These are phyloP conservation scores for Alitta virens DNA, from an alignment of 2,888 invertebrate species.

Conservation along the genomic window DNA sequence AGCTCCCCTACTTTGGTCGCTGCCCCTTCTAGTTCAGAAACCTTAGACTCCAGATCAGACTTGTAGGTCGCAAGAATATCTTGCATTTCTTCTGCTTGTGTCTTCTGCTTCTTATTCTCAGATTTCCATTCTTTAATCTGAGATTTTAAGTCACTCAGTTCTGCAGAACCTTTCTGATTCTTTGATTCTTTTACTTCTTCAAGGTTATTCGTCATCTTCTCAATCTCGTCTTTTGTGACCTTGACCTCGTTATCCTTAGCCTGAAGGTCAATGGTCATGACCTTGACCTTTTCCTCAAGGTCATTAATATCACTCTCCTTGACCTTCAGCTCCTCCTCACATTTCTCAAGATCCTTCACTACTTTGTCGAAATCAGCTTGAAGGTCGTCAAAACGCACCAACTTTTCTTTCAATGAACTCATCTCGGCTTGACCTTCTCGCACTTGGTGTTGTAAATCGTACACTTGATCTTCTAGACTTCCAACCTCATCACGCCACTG, in stretches of 20 bases:
- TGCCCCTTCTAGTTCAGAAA: too few species aligned
- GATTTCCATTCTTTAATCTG: too few species aligned
- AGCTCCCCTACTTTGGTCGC: too few species aligned
- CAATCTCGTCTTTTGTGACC: not conserved
- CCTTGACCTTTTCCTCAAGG: not conserved
- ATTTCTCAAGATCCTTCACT: not conserved
- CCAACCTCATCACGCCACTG: conserved; percentile 2
- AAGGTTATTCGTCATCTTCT: not conserved
- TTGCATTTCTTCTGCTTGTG: too few species aligned
- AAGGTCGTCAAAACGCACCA: not conserved
- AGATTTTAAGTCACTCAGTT: too few species aligned
- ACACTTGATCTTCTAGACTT: conserved; percentile 16
- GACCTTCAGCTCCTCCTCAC: not conserved
- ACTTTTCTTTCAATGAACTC: conserved; percentile 16
- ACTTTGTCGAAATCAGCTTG: not conserved
- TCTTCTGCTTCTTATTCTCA: too few species aligned
- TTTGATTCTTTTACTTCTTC: not conserved
- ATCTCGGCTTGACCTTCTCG: conserved; percentile 17
- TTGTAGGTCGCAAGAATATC: too few species aligned
- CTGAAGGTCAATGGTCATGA: not conserved
- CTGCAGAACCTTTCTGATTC: not conserved
- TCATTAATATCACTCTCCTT: not conserved
- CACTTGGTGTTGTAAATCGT: conserved; percentile 14
- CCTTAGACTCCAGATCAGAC: too few species aligned
- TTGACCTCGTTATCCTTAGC: not conserved